Percentiles rank a stretch among this genome's conserved stretches.
Evolutionary conservation across 2,888 invertebrate genomes (phyloP).

Genomic region (Eupithecia vulgata): DNA sequence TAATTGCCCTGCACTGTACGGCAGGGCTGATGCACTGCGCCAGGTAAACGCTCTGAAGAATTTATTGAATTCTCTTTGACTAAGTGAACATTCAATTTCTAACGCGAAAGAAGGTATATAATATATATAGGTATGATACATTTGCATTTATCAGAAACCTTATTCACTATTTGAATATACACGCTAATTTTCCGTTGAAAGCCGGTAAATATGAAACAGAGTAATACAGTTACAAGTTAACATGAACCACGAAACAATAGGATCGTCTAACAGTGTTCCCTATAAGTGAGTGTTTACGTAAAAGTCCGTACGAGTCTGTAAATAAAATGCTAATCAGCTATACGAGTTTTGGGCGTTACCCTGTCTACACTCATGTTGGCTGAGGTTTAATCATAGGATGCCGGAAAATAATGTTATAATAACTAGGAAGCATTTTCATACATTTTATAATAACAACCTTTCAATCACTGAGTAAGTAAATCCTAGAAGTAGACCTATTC

Average conservation of each 20-base stretch:
- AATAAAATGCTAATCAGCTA: constrained; percentile 64
- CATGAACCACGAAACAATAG: constrained; percentile 44
- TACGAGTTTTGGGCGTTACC: constrained; percentile 60
- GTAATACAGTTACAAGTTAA: constrained; percentile 39
- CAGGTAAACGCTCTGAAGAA: neutral
- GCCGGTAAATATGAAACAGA: constrained; percentile 13
- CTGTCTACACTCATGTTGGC: constrained; percentile 50
- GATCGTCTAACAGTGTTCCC: constrained; percentile 49
- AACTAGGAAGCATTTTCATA: neutral
- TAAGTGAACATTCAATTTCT: neutral
- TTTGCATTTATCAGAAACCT: neutral
- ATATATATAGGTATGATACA: no score
- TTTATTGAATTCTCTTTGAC: neutral
- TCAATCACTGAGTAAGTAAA: neutral
- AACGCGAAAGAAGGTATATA: neutral
- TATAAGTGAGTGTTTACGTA: constrained; percentile 51
- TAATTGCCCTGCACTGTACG: neutral
- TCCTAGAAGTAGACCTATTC: neutral
- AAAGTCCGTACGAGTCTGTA: constrained; percentile 39
- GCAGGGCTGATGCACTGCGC: neutral
- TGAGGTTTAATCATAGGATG: neutral
- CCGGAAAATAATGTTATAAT: neutral
- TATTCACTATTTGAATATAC: neutral
- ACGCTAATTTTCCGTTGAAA: constrained; percentile 18
- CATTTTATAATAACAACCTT: neutral